phyloP scores from a whole-genome alignment of 2,113 vertebrate genomes.

The Calypte anna region DNA sequence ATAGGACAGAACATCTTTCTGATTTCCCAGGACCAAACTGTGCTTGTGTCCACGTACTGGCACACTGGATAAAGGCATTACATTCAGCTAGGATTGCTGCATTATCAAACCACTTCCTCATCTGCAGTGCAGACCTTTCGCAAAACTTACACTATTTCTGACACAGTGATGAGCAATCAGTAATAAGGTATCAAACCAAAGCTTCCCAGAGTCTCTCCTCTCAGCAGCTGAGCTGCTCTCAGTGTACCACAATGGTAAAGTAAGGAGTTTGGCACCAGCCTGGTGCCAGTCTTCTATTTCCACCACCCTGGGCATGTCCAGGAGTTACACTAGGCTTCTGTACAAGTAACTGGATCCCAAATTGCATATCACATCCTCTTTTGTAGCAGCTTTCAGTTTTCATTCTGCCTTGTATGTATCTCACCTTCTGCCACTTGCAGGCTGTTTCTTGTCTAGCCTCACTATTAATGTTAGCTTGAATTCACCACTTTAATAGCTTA shows the following conservation, averaged over 20 bases:
- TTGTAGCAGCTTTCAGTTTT: neutral
- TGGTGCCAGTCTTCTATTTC: neutral
- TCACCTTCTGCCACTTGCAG: neutral
- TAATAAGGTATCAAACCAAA: fast-evolving
- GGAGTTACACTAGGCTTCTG: neutral
- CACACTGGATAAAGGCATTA: neutral
- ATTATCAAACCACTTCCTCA: neutral
- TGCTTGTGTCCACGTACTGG: neutral
- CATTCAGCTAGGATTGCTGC: neutral
- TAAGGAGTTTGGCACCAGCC: neutral
- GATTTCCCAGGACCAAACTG: fast-evolving
- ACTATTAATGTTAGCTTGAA: neutral
- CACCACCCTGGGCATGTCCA: neutral
- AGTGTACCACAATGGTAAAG: too few species aligned
- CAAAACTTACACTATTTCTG: neutral
- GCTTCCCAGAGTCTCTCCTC: fast-evolving
- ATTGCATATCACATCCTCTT: neutral
- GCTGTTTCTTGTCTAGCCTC: neutral
- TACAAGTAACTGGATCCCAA: neutral
- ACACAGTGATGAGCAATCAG: fast-evolving
- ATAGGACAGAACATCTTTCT: neutral
- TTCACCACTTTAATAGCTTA: neutral
- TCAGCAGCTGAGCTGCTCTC: neutral
- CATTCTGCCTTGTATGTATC: neutral
- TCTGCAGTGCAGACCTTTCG: neutral